Conservation (phyloP, 2,113 vertebrate species). For the Pangasianodon hypophthalmus region DNA sequence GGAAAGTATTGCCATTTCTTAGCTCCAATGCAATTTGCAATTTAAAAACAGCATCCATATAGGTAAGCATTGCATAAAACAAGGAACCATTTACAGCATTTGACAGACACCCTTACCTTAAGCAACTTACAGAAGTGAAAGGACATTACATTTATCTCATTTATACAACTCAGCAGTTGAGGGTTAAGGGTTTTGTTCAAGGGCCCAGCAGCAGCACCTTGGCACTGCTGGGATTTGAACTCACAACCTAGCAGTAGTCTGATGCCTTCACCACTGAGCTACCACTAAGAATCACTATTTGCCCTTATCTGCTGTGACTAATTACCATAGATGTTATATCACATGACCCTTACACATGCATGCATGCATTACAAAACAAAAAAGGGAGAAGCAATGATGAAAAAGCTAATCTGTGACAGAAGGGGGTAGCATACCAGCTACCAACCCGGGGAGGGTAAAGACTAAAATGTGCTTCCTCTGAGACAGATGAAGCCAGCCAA, state of each 20-base stretch:
- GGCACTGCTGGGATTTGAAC: background rate
- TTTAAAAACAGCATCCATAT: background rate
- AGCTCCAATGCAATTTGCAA: too few species aligned
- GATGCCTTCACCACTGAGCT: background rate
- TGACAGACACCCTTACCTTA: too few species aligned
- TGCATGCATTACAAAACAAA: too few species aligned
- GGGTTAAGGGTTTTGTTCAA: background rate
- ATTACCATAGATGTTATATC: too few species aligned
- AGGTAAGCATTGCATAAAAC: background rate
- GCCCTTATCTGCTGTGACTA: too few species aligned
- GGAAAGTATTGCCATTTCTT: too few species aligned
- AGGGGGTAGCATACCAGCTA: too few species aligned
- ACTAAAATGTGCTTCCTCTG: too few species aligned
- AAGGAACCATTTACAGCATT: background rate
- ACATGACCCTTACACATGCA: background rate
- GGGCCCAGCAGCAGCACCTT: background rate
- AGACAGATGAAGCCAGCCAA: too few species aligned
- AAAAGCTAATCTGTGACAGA: too few species aligned
- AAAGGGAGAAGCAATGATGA: too few species aligned
- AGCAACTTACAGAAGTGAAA: background rate
- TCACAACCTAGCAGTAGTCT: background rate
- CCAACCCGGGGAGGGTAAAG: too few species aligned
- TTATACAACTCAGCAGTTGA: background rate
- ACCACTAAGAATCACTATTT: background rate
- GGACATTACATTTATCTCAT: background rate